Base-by-base conservation (phyloP, 2,797 vertebrate species). In the Characodon lateralis region DNA sequence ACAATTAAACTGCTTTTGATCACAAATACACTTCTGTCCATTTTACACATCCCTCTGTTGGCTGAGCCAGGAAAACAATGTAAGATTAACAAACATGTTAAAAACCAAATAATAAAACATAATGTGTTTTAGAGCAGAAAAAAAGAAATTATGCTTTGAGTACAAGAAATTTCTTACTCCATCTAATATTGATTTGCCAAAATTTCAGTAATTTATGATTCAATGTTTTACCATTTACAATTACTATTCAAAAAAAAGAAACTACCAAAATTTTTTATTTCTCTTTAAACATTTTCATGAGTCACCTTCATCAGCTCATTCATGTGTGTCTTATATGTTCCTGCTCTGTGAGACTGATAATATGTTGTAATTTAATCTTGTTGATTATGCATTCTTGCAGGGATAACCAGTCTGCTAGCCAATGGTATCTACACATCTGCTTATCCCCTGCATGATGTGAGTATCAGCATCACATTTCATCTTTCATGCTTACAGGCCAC, bases 381-480 rank as follows among this genome's bases (percentile, higher is more conserved):
- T 20, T 76, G 1, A 58, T 80, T 77, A 68, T 88, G 55, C 13
- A 9, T 72, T 81, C 86, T 91, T 89, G 85, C 94, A 99, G 98
- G 98, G 76, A 96, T 99, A 91, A 98, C 96, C 81, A 98, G 97
- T 91, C 95, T 99, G 68, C 94, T 99, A 78, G 98, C 96, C 90
- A 97, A 96, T 18, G 96, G 96, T 20, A 93, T 97, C 82, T 99
- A 99, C 90, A 96, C 95, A 0, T 94, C 96, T 18, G 97, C 96
- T 0, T 99, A 97, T 90, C 97, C 98, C 0, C 91, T 97, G 77
- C 98, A 99, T 76, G 98, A 99, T 59, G 98, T 99, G 93, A 98
- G 98, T 97, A 73, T 75, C 48, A 18, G 2, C n/a, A 6, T 71
- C 51, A 63, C 41, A 24, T 48, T 22, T 68, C 18, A 35, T 8